Base-by-base conservation (phyloP, 2,797 vertebrate genomes). In the Poecilia wingei region DNA sequence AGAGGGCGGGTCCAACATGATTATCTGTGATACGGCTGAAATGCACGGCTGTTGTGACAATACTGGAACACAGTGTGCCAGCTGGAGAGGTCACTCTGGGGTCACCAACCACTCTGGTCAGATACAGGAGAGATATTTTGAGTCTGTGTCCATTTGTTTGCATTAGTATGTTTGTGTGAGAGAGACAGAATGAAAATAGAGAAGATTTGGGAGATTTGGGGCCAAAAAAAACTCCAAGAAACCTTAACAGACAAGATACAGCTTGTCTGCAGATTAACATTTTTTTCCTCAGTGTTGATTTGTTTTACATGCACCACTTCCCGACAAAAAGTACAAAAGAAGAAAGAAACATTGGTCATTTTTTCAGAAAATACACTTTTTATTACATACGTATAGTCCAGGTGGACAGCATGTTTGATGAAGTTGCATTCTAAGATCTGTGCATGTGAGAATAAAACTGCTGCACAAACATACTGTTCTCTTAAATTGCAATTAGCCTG, bases 51-150 rank as follows among this genome's bases (percentile, higher is more conserved):
- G 80, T 72, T 83, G 84, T 85, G 84, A 87, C 86, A 92, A 89
- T 84, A 85, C 82, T 83, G 82, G 86, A 92, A 91, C 91, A 92
- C 84, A 82, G 84, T 84, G 92, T 90, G 88, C 91, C 93, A 93
- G 91, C 90, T 92, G 87, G 91, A 89, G 88, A 85, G 92, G 90
- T 92, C 90, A 91, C 46, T 78, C 79, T 68, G 78, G 85, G 86
- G 83, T 77, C 88, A 82, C 82, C 43, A 31, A 80, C 82, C 82
- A 87, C 78, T 84, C 64, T 31, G 77, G 86, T 91, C 87, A 84
- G 53, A 83, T 39, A 84, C 82, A 79, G 71, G 74, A 82, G 28
- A 73, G 47, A 86, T 77, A 79, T 36, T 72, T 72, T 77, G 69
- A 41, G 51, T 55, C 53, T 75, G 57, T 49, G 71, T 61, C 53